These are phyloP conservation scores for Euschistus heros DNA, from an alignment of 1,140 invertebrate genomes.

Conservation along the genomic window DNA sequence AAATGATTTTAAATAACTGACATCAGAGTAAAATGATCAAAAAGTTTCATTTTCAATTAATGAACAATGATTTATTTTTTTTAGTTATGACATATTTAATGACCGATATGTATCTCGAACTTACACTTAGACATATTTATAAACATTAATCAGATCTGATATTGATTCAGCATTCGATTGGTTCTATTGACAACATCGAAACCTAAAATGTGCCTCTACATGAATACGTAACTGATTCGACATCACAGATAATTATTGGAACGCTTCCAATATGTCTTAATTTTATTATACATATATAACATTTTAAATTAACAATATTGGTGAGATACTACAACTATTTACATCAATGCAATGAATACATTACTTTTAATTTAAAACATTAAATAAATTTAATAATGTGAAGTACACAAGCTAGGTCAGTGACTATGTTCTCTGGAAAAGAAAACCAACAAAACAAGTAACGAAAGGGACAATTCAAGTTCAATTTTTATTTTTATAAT, in stretches of 20 bases:
- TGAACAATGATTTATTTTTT: too few species aligned
- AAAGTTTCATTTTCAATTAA: too few species aligned
- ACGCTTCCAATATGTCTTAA: constrained; percentile 6
- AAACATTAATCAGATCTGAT: too few species aligned
- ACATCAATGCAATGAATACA: neutral
- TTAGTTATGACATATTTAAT: too few species aligned
- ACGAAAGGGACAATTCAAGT: neutral
- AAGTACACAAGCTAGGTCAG: constrained; percentile 1
- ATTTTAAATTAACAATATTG: constrained; percentile 7
- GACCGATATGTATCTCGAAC: too few species aligned
- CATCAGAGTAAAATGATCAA: too few species aligned
- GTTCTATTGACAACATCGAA: neutral
- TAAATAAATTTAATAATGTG: neutral
- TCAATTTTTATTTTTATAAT: neutral
- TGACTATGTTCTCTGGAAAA: constrained; percentile 8
- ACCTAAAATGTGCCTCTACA: neutral
- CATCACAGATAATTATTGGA: constrained; percentile 13
- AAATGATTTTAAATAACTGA: too few species aligned
- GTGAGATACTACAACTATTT: neutral
- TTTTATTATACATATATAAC: neutral
- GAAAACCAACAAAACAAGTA: neutral
- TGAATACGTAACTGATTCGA: constrained; percentile 4
- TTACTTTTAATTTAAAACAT: neutral
- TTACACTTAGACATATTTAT: too few species aligned
- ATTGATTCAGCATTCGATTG: neutral